A percentile compares a stretch with the other conserved stretches of the same genome.
Evolutionary conservation across 2,797 vertebrate species (phyloP).

Genomic region (Vipera latastei): DNA sequence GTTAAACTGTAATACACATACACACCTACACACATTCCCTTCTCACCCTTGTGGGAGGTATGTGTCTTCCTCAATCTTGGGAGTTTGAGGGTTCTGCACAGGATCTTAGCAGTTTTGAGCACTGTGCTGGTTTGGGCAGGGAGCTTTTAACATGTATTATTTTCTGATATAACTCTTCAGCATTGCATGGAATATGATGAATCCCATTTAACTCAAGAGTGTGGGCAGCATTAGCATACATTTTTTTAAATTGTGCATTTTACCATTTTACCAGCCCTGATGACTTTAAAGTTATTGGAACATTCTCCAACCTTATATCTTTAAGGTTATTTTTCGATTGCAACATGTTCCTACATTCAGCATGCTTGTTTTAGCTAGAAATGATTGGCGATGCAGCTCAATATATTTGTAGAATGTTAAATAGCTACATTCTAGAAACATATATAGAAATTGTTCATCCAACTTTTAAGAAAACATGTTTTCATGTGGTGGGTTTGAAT

Average conservation of each 20-base stretch:
- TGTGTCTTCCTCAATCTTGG: background rate
- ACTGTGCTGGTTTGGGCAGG: background rate
- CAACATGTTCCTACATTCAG: background rate
- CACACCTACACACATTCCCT: background rate
- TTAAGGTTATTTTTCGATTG: background rate
- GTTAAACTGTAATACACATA: background rate
- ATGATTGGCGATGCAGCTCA: background rate
- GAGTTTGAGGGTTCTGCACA: background rate
- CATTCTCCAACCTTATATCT: background rate
- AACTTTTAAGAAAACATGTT: slow-evolving; percentile 42
- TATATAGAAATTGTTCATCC: slow-evolving; percentile 19
- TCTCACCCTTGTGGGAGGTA: background rate
- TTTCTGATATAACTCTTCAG: slow-evolving; percentile 19
- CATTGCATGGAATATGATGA: background rate
- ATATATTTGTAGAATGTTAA: background rate
- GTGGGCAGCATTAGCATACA: background rate
- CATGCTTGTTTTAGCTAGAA: background rate
- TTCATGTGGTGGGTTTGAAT: background rate
- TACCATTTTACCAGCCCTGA: background rate
- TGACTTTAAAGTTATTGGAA: background rate
- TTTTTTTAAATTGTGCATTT: background rate
- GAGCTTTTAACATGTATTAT: background rate
- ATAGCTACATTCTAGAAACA: background rate
- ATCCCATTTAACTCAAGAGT: background rate
- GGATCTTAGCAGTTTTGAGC: background rate